Percentiles rank a stretch among this genome's conserved stretches.
These are phyloP conservation scores for Vulpes vulpes DNA, from an alignment of 2,113 vertebrate genomes.

Conservation along the genomic window DNA sequence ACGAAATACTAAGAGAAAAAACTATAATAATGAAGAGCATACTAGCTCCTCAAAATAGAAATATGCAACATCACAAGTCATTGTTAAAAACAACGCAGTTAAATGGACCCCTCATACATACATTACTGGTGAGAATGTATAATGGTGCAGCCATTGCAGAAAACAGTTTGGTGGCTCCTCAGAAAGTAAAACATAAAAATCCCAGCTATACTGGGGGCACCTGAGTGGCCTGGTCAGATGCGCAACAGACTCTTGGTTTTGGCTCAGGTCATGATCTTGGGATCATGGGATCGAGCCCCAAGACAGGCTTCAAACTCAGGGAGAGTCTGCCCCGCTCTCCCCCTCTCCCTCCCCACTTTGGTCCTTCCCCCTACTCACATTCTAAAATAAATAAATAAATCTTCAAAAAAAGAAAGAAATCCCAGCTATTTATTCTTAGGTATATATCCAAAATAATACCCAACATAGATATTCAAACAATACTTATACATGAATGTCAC, in stretches of 20 bases:
- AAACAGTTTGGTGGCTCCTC: neutral
- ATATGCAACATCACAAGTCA: slow-evolving; percentile 6
- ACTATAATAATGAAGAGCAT: neutral
- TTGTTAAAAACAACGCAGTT: neutral
- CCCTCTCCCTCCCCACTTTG: too few relatives aligned
- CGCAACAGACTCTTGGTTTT: neutral
- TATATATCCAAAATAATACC: slow-evolving; percentile 12
- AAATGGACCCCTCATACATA: neutral
- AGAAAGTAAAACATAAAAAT: neutral
- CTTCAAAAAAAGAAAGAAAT: neutral
- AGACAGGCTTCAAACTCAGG: neutral
- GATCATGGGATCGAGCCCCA: neutral
- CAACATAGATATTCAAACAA: slow-evolving; percentile 5
- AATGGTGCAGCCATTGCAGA: neutral
- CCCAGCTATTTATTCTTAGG: neutral
- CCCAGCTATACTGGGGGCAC: neutral
- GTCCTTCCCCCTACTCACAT: neutral
- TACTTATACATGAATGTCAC: neutral
- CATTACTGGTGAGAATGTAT: neutral
- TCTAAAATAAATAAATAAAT: neutral
- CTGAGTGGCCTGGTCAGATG: neutral
- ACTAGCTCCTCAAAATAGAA: neutral
- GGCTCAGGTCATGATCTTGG: neutral
- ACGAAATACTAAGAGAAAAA: neutral
- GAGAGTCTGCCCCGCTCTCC: neutral